Evolutionary conservation across 2,797 vertebrate species (phyloP), one percentile per base, ranked within the genome.

Genomic region (Sciurus vulgaris): DNA sequence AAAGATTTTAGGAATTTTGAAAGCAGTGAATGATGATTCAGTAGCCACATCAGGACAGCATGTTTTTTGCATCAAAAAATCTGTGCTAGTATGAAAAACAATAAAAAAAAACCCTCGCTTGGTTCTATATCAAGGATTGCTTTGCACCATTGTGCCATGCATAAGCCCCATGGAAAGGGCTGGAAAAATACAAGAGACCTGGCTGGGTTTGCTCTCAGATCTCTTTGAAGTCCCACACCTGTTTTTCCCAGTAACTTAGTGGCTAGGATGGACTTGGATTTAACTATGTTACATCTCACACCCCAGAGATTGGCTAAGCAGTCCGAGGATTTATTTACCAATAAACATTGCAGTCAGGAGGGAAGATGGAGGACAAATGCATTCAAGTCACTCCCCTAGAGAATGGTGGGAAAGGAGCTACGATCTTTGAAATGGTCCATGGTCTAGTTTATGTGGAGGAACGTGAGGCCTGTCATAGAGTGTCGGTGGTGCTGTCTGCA

Each of bases 11-110:
- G 51, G 69, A 87, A 59, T 81, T 84, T 47, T 85, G 83, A 87
- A 91, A 96, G 90, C 85, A 89, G 79, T 77, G 49, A 79, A 63
- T 24, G 49, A 72, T 65, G 91, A 89, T 76, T 84, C 87, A 78
- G 51, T 63, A 79, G 90, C 72, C 82, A 63, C 77, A 76, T 94
- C 67, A 87, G 67, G 81, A 96, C 20, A 59, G 82, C 49, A 18
- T 93, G 95, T 67, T 93, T 97, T 97, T 41, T 77, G 33, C 81
- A 97, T 94, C 93, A 96, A 47, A 47, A 88, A 72, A 83, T 82
- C 83, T 73, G n/a, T 49, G 86, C 33, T 3, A 86, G 93, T 72
- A 79, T 33, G 89, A 93, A 89, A 26, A 91, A 73, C 15, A 70
- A 86, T 63, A 76, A 76, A 87, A 93, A 93, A 84, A 81, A 30